These are phyloP conservation scores for Adineta ricciae DNA, from an alignment of 2,888 invertebrate species.

Conservation along the genomic window DNA sequence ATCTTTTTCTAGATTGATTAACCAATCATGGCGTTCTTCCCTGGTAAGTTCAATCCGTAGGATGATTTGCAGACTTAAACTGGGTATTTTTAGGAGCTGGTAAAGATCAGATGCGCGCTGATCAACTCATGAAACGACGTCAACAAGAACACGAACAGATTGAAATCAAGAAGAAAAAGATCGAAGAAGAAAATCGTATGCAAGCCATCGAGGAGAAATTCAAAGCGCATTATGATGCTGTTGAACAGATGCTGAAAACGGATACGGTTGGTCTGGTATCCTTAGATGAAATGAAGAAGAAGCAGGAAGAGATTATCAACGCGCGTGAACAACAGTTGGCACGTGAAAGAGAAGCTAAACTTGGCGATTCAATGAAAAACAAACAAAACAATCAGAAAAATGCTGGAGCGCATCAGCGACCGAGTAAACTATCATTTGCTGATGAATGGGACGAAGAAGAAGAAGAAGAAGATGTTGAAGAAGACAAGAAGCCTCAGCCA, in stretches of 20 bases:
- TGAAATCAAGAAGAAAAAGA: slow-evolving; percentile 78
- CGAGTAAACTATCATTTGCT: slow-evolving; percentile 34
- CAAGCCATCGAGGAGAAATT: slow-evolving; percentile 96
- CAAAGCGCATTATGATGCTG: slow-evolving; percentile 95
- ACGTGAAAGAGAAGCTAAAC: slow-evolving; percentile 51
- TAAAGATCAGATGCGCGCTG: slow-evolving; percentile 64
- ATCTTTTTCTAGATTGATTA: not conserved
- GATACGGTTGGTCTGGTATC: slow-evolving; percentile 91
- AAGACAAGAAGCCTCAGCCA: not conserved
- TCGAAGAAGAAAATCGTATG: slow-evolving; percentile 86
- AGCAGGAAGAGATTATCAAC: slow-evolving; percentile 85
- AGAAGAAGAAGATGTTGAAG: slow-evolving; percentile 31
- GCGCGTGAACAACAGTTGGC: slow-evolving; percentile 86
- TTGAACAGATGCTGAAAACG: slow-evolving; percentile 90
- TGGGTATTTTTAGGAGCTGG: not conserved
- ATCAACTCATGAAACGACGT: slow-evolving; percentile 91
- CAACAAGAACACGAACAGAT: slow-evolving; percentile 94
- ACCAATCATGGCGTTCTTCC: not conserved
- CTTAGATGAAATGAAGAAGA: slow-evolving; percentile 91
- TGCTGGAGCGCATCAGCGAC: slow-evolving; percentile 23
- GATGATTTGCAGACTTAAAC: not conserved
- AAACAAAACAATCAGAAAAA: slow-evolving; percentile 81
- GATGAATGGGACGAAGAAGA: slow-evolving; percentile 54
- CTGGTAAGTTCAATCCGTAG: not conserved
- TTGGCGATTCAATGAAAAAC: slow-evolving; percentile 60